phyloP scores from a whole-genome alignment of 2,797 vertebrate species.

The Clarias pachynema region DNA sequence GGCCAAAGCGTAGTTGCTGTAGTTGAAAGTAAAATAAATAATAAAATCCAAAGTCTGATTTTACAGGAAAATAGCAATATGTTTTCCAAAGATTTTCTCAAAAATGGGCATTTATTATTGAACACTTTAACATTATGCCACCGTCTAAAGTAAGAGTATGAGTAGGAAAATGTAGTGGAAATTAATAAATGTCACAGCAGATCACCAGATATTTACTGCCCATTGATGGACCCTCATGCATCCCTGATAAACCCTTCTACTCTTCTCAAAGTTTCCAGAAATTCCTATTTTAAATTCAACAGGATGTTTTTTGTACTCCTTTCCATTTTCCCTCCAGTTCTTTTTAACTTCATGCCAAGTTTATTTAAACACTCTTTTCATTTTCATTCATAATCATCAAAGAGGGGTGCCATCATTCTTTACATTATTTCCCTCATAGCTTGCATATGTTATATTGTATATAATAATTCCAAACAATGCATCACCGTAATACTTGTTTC shows the following conservation, averaged over 20 bases:
- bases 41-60: not conserved
- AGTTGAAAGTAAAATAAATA: not conserved
- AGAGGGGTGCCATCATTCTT: not conserved
- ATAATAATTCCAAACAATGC: not conserved
- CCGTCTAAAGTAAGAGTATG: not conserved
- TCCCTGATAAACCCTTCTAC: not conserved
- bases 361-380: not conserved
- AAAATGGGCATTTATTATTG: not conserved
- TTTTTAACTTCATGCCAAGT: not conserved
- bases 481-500: not conserved
- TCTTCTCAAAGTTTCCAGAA: not conserved
- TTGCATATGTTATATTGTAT: not conserved
- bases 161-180: not conserved
- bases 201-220: not conserved
- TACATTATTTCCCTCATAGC: not conserved
- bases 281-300: not conserved
- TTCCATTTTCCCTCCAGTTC: not conserved
- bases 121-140: not conserved
- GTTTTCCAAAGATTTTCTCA: not conserved
- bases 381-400: not conserved
- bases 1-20: not conserved
- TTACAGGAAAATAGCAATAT: not conserved
- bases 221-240: not conserved
- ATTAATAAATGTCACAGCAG: not conserved
- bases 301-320: too few relatives aligned